Evolutionary conservation across 2,113 vertebrate species (phyloP).

Genomic region (Megatriorchis doriae): DNA sequence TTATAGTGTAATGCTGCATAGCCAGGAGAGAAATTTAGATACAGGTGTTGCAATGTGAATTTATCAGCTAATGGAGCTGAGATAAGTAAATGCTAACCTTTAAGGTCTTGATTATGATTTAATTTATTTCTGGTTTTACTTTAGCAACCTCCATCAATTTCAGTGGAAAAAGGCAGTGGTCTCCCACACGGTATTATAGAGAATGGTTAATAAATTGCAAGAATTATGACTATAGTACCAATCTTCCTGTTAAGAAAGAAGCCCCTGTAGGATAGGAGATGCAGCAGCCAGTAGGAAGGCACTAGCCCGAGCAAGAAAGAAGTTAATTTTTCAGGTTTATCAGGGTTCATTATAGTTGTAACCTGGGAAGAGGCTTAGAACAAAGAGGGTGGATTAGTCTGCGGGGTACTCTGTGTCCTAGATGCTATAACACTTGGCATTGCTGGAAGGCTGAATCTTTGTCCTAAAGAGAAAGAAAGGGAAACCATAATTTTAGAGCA

Average conservation of each 20-base stretch:
- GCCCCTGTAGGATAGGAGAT: not conserved
- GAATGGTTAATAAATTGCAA: not conserved
- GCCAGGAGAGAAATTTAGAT: not conserved
- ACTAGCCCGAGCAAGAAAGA: not conserved
- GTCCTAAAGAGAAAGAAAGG: not conserved
- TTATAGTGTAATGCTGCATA: not conserved
- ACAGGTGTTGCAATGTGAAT: not conserved
- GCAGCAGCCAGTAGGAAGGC: not conserved
- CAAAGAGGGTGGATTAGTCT: not conserved
- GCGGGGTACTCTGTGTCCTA: not conserved
- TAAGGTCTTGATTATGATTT: conserved; percentile 16
- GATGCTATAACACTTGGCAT: not conserved
- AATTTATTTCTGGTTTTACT: conserved; percentile 20
- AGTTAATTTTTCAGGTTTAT: not conserved
- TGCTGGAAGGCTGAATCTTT: not conserved
- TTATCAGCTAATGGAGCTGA: not conserved
- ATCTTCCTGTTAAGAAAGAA: not conserved
- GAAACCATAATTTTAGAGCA: not conserved
- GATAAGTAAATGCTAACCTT: not conserved
- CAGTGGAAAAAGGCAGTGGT: not conserved
- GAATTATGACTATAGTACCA: not conserved
- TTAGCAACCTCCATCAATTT: not conserved
- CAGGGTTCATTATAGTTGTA: not conserved
- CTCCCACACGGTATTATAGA: not conserved
- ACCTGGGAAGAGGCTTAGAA: not conserved